Evolutionary conservation across 2,797 vertebrate genomes (phyloP).

Genomic region (Craterocephalus amniculus): DNA sequence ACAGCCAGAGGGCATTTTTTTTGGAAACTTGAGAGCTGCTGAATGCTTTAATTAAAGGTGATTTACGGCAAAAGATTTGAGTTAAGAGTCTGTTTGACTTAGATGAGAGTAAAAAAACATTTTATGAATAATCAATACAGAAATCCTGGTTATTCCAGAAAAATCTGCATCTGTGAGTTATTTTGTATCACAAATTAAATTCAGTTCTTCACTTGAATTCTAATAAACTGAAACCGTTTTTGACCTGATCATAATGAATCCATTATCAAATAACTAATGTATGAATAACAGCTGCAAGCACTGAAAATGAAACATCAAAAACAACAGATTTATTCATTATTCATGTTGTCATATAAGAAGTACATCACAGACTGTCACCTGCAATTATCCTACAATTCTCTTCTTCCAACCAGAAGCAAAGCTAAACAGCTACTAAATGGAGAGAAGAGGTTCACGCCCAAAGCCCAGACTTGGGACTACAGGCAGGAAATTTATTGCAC

Average conservation of each 20-base stretch:
- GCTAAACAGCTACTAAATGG: background rate
- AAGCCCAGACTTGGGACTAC: slow-evolving; percentile 13
- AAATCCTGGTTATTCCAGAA: background rate
- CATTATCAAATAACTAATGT: background rate
- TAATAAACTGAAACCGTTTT: background rate
- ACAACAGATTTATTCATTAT: background rate
- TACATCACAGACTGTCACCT: background rate
- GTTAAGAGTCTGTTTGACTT: background rate
- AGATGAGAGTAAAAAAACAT: background rate
- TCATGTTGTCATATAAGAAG: background rate
- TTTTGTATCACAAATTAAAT: too few relatives aligned
- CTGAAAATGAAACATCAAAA: background rate
- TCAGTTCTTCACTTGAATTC: too few relatives aligned
- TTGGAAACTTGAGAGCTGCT: too few relatives aligned
- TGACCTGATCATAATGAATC: background rate
- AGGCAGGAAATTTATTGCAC: slow-evolving; percentile 43
- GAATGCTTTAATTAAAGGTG: background rate
- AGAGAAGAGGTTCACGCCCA: slow-evolving; percentile 1
- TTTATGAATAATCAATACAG: too few relatives aligned
- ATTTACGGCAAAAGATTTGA: too few relatives aligned
- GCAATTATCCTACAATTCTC: background rate
- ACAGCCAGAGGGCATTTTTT: background rate
- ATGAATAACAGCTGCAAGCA: background rate
- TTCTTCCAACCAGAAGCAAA: background rate
- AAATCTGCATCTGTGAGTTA: too few relatives aligned